A percentile compares a stretch with the other conserved stretches of the same genome.
These are phyloP conservation scores for Carassius auratus DNA, from an alignment of 2,113 vertebrate species.

Conservation along the genomic window DNA sequence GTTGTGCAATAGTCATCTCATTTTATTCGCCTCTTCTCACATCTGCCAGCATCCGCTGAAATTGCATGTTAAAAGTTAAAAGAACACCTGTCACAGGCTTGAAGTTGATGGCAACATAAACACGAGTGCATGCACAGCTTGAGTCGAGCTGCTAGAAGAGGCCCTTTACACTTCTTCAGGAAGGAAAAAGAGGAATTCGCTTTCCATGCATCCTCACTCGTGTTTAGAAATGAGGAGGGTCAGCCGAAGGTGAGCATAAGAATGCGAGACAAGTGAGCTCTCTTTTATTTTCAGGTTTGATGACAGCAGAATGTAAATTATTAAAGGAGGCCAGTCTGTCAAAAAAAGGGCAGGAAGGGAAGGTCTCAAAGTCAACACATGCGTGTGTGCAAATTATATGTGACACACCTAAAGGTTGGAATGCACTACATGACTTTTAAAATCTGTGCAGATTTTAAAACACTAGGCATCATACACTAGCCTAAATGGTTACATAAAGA, in stretches of 20 bases:
- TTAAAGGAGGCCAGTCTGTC: conserved; percentile 14
- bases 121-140: not conserved
- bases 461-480: not conserved
- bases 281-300: conserved; percentile 48
- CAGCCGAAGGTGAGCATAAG: conserved; percentile 10
- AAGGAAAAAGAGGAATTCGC: conserved; percentile 18
- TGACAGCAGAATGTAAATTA: conserved; percentile 35
- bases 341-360: not conserved
- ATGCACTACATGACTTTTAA: not conserved
- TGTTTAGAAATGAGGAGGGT: conserved; percentile 25
- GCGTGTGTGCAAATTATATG: conserved; percentile 23
- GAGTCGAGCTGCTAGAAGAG: conserved; percentile 30
- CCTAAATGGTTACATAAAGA: not conserved
- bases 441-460: not conserved
- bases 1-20: conserved; percentile 16
- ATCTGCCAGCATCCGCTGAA: not conserved
- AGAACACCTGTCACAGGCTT: conserved; percentile 28
- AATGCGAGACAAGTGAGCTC: conserved; percentile 22
- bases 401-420: not conserved
- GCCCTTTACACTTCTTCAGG: conserved; percentile 27
- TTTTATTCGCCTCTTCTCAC: conserved; percentile 10
- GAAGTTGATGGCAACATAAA: conserved; percentile 26
- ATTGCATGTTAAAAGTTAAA: conserved; percentile 31
- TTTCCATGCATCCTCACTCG: conserved; percentile 28
- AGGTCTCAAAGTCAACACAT: conserved; percentile 1